Evolutionary conservation across 2,797 vertebrate species (phyloP), one percentile per base, ranked within the genome.

Genomic region (Pseudomugil gertrudae): DNA sequence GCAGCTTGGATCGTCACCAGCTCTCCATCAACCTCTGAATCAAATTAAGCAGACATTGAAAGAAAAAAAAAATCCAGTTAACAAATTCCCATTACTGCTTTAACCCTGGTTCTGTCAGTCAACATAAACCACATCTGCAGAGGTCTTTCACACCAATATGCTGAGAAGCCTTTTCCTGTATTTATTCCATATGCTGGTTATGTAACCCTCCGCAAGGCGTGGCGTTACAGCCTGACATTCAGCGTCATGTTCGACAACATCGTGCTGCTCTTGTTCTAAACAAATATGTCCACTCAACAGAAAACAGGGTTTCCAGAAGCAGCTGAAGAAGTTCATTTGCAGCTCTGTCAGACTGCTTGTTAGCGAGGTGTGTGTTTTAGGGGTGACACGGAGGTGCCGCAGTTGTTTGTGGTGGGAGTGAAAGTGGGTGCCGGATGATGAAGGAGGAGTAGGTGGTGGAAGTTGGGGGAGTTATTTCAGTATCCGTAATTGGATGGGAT

Each of bases 271-370:
- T 63, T 43, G 43, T 65, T 78, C 82, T 69, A 75, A 81, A 76
- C 23, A 69, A 83, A 77, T 26, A 24, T 0, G 8, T 75, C 72
- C 33, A 27, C 35, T 78, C 72, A 60, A 48, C 53, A 63, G 35
- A 52, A 66, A 24, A 33, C 21, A 4, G 27, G 47, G 58, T 84
- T 83, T 76, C 66, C 45, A 83, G 67, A 84, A 86, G 79, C 63
- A 23, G 57, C 45, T 59, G 47, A 72, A 76, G 40, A 79, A 79
- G 79, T 85, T 84, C 48, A 83, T 88, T 90, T 86, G 68, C 83
- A 69, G 83, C 35, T 19, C 60, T 72, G 79, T 77, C 89, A 87
- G 88, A 91, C 75, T 84, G 84, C 90, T 54, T 83, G 87, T 84
- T 81, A 66, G 80, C 75, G 80, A 81, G 73, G 79, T 84, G 84